Conservation (phyloP, 2,797 vertebrate genomes). For the Labroides dimidiatus region DNA sequence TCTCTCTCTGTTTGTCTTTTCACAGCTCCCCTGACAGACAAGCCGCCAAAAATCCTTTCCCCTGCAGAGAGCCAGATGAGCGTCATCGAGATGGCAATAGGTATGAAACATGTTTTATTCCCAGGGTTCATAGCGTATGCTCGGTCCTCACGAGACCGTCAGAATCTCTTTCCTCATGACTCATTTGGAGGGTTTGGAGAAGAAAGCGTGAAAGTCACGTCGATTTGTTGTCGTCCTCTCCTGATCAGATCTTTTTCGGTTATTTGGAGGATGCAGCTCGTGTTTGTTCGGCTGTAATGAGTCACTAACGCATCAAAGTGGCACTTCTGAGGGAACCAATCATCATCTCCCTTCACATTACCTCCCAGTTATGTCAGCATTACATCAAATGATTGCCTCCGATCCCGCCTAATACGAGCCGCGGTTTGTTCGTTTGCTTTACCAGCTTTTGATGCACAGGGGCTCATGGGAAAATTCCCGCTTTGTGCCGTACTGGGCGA, state of each 20-base stretch:
- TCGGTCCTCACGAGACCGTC: too few species aligned
- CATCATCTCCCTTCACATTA: conserved; percentile 24
- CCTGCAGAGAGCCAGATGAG: conserved; percentile 93
- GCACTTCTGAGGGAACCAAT: conserved; percentile 23
- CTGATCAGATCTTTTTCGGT: conserved; percentile 26
- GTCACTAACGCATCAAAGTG: conserved; percentile 48
- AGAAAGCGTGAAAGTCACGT: conserved; percentile 21
- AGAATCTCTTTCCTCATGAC: too few species aligned
- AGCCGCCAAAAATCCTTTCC: conserved; percentile 95
- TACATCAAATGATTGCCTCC: conserved; percentile 46
- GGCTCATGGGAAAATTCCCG: conserved; percentile 66
- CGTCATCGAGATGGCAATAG: conserved; percentile 92
- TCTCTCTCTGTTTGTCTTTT: conserved; percentile 64
- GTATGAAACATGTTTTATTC: conserved; percentile 80
- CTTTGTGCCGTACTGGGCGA: conserved; percentile 62
- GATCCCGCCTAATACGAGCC: background rate
- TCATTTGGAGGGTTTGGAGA: conserved; percentile 12
- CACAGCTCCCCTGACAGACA: conserved; percentile 96
- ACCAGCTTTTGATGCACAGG: conserved; percentile 47
- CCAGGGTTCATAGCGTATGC: background rate
- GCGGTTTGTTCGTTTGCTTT: conserved; percentile 35
- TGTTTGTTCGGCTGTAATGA: conserved; percentile 58
- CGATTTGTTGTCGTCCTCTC: background rate
- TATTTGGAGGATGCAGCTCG: conserved; percentile 34
- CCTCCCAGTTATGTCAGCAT: conserved; percentile 36